phyloP scores from a whole-genome alignment of 2,113 vertebrate species.

The Arothron firmamentum region DNA sequence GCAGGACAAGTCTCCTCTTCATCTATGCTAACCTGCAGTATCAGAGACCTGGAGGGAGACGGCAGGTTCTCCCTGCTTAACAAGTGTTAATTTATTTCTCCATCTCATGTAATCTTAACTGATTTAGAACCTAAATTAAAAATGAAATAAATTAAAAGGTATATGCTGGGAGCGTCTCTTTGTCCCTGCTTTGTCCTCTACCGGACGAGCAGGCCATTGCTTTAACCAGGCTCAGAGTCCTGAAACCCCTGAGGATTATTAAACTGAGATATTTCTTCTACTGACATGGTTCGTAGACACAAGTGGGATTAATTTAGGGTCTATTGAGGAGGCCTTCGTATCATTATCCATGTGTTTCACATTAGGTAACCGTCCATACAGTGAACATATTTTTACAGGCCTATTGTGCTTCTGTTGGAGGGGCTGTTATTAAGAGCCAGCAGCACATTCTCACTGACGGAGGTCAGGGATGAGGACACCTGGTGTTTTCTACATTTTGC shows the following conservation, averaged over 20 bases:
- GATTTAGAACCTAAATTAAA: too few species aligned
- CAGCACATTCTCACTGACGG: slow-evolving; percentile 1
- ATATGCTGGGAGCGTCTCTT: slow-evolving; percentile 5
- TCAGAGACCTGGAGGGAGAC: neutral
- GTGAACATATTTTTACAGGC: neutral
- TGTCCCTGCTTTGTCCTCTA: slow-evolving; percentile 12
- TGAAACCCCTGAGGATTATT: slow-evolving; percentile 25
- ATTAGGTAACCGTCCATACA: slow-evolving; percentile 33
- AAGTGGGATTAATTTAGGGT: slow-evolving; percentile 35
- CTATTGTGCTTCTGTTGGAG: slow-evolving; percentile 30
- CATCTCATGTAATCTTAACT: too few species aligned
- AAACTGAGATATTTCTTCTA: slow-evolving; percentile 29
- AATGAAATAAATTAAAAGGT: too few species aligned
- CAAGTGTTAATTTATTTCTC: too few species aligned
- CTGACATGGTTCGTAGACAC: slow-evolving; percentile 1
- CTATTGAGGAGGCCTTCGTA: slow-evolving; percentile 25
- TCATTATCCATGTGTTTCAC: slow-evolving; percentile 38
- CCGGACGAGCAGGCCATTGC: slow-evolving; percentile 9
- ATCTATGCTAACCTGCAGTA: neutral
- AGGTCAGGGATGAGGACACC: slow-evolving; percentile 14
- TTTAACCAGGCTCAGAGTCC: slow-evolving; percentile 25
- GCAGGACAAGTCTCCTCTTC: neutral
- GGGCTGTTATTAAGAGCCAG: slow-evolving; percentile 16
- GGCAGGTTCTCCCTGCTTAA: neutral
- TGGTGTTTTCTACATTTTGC: neutral